A percentile compares a stretch with the other conserved stretches of the same genome.
Evolutionary conservation across 2,113 vertebrate genomes (phyloP).

Genomic region (Phocoena sinus): DNA sequence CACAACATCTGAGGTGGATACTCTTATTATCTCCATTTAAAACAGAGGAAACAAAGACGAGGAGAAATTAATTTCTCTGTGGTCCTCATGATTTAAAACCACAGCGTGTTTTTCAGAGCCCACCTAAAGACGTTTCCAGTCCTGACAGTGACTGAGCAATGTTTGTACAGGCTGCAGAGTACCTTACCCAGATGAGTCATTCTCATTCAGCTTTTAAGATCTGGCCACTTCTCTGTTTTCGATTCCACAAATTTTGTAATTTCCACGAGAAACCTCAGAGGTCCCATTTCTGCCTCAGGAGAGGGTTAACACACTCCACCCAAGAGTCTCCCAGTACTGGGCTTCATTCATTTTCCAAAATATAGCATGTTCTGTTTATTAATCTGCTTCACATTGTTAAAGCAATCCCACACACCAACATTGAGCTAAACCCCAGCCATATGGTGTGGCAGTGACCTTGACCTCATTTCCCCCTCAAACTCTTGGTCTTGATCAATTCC

Average conservation of each 20-base stretch:
- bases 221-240: slow-evolving; percentile 26
- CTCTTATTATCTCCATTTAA: not conserved
- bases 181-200: not conserved
- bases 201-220: slow-evolving; percentile 5
- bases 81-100: not conserved
- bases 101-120: not conserved
- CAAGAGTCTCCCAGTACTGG: not conserved
- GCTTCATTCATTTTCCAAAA: slow-evolving; percentile 53
- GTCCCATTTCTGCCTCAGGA: slow-evolving; percentile 43
- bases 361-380: slow-evolving; percentile 30
- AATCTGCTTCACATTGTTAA: not conserved
- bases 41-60: not conserved
- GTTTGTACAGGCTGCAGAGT: not conserved
- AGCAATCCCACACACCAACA: slow-evolving; percentile 14
- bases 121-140: not conserved
- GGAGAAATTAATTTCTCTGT: not conserved
- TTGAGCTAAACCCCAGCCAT: not conserved
- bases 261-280: slow-evolving; percentile 59
- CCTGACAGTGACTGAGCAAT: not conserved
- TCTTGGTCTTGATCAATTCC: slow-evolving; percentile 25
- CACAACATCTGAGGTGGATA: not conserved
- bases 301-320: slow-evolving; percentile 37
- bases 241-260: slow-evolving; percentile 40
- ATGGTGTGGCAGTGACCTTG: slow-evolving; percentile 11
- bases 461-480: not conserved